Evolutionary conservation across 23 tunicate genomes (phyloP), one percentile per base, ranked within the genome.

Genomic region (Oikopleura vanhoeffeni): DNA sequence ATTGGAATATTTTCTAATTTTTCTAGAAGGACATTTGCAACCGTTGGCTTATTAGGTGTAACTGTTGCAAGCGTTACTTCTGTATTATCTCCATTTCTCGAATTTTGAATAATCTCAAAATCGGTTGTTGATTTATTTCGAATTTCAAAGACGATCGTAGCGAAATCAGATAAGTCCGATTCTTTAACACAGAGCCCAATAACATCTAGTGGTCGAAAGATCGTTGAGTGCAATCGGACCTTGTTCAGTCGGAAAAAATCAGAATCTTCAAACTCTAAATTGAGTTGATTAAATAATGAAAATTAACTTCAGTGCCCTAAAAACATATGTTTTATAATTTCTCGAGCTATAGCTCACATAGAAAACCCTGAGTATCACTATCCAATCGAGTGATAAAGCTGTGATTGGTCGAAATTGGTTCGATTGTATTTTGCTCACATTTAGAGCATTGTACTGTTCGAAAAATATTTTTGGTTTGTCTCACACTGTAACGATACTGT

Each of bases 141-240:
- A 71, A 18, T 2, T 71, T 71, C 79, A 13, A 71, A 30, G 38
- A 71, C 79, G 38, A 71, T 71, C 34, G 79, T 71, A 2, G 79
- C 79, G 38, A 13, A 71, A 13, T 71, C 79, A 38, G 79, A 71
- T 32, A 38, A 71, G 2, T 71, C 79, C 2, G 79, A 71, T 30
- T 71, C 36, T 38, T 71, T 71, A 18, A 71, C 79, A 30, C 79
- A 71, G 38, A 71, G 38, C 4, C 79, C 79, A 30, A 71, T 71
- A 71, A 71, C 79, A 2, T 71, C 79, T 38, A 71, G 79, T 2
- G 79, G 79, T 13, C 79, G 79, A 30, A 71, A 13, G 38, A 71
- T 71, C 2, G 27, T 30, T 13, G 34, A 13, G 2, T 24, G 4
- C 4, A 71, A 71, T 33, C 27, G 27, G 34, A 30, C 32, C 34